These are phyloP conservation scores for Gymnoscopelus microlampas DNA, from an alignment of 2,797 vertebrate genomes.

Conservation along the genomic window DNA sequence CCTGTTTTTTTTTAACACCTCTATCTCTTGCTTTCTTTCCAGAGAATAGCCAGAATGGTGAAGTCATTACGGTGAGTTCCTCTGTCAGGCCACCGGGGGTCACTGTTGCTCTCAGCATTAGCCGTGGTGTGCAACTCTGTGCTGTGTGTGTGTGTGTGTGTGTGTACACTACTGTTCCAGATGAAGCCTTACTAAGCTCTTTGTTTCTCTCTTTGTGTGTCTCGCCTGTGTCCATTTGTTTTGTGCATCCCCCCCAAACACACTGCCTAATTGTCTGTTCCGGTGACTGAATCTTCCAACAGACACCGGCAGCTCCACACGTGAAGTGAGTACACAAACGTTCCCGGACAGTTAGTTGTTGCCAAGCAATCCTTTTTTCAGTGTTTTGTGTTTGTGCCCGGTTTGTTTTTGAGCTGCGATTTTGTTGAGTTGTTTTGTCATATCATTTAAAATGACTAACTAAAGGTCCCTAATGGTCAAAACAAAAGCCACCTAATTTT, in stretches of 20 bases:
- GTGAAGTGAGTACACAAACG: constrained; percentile 71
- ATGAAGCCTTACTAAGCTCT: constrained; percentile 38
- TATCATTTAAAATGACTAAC: too few relatives aligned
- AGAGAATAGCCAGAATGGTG: constrained; percentile 54
- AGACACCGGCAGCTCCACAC: constrained; percentile 57
- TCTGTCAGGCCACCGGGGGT: constrained; percentile 63
- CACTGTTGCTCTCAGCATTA: constrained; percentile 68
- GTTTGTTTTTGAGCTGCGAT: too few relatives aligned
- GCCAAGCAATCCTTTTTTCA: not conserved
- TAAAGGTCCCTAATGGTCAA: too few relatives aligned
- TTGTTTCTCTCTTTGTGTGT: constrained; percentile 23
- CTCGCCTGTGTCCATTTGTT: constrained; percentile 19
- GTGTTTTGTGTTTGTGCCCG: too few relatives aligned
- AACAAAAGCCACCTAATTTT: too few relatives aligned
- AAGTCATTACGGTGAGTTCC: constrained; percentile 66
- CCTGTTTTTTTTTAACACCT: constrained; percentile 9
- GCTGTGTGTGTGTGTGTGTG: constrained; percentile 15
- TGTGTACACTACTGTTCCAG: constrained; percentile 26
- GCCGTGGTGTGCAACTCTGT: constrained; percentile 1
- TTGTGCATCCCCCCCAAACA: constrained; percentile 31
- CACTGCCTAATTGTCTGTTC: constrained; percentile 34
- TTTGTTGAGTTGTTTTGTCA: too few relatives aligned
- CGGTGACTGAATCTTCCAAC: constrained; percentile 43
- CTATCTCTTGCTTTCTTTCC: constrained; percentile 4
- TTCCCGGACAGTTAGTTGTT: constrained; percentile 14